These are phyloP conservation scores for Pseudoips prasinana DNA, from an alignment of 2,888 invertebrate genomes.

Conservation along the genomic window DNA sequence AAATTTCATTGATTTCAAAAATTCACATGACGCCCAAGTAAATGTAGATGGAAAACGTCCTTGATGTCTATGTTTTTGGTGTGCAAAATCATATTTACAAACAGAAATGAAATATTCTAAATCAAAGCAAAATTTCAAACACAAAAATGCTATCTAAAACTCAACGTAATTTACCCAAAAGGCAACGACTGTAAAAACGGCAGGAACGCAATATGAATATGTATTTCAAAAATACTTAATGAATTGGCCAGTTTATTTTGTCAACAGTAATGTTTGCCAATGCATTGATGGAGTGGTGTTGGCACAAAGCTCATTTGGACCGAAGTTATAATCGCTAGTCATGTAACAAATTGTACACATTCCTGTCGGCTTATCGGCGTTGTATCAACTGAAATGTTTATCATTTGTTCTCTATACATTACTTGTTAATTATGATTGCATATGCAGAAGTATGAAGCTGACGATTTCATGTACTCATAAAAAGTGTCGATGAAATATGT, in stretches of 20 bases:
- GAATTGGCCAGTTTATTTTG: constrained; percentile 28
- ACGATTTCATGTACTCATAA: neutral
- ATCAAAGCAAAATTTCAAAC: too few species aligned
- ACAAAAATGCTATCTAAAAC: too few species aligned
- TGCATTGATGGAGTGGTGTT: constrained; percentile 34
- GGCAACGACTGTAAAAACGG: constrained; percentile 9
- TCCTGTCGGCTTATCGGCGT: constrained; percentile 29
- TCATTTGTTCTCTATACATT: constrained; percentile 22
- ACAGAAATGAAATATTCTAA: too few species aligned
- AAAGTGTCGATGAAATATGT: neutral
- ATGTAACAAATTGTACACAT: constrained; percentile 28
- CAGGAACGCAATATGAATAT: constrained; percentile 12
- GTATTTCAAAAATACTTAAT: constrained; percentile 28
- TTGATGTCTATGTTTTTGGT: too few species aligned
- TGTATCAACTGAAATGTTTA: constrained; percentile 32
- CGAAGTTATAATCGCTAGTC: constrained; percentile 34
- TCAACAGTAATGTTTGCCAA: constrained; percentile 36
- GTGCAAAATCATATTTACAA: too few species aligned
- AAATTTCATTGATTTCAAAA: too few species aligned
- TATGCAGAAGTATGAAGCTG: neutral
- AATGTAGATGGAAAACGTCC: too few species aligned
- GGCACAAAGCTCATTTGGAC: constrained; percentile 33
- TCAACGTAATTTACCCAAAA: too few species aligned
- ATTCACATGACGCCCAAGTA: too few species aligned
- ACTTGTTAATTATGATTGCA: constrained; percentile 2